These are phyloP conservation scores for Heliconius nattereri DNA, from an alignment of 1,140 invertebrate species.

Conservation along the genomic window DNA sequence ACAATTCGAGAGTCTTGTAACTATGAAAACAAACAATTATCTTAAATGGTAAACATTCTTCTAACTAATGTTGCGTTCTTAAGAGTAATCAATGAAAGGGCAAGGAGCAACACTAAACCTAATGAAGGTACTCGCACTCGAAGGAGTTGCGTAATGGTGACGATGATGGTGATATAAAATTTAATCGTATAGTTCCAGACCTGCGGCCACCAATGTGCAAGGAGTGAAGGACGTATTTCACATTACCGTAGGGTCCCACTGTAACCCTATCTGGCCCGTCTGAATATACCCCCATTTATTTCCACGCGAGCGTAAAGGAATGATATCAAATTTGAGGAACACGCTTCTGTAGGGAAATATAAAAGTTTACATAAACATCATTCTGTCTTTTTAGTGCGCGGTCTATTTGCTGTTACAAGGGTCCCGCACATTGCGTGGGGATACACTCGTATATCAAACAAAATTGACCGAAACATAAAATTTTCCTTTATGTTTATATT, in stretches of 20 bases:
- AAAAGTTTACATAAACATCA: conserved; percentile 39
- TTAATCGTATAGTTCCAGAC: conserved; percentile 40
- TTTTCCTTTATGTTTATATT: conserved; percentile 31
- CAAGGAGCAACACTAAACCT: conserved; percentile 44
- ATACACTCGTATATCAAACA: conserved; percentile 33
- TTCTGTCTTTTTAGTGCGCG: conserved; percentile 29
- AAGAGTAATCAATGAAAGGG: conserved; percentile 59
- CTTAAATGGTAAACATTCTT: conserved; percentile 46
- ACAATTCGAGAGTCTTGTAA: conserved; percentile 38
- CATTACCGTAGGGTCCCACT: conserved; percentile 28
- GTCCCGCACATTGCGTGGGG: conserved; percentile 29
- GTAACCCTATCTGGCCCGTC: conserved; percentile 31
- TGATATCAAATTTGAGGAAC: conserved; percentile 44
- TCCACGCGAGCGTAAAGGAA: conserved; percentile 41
- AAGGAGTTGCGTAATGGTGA: conserved; percentile 61
- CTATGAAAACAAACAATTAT: conserved; percentile 50
- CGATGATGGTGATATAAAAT: conserved; percentile 68
- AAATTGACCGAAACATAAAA: conserved; percentile 25
- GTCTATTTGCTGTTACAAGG: conserved; percentile 35
- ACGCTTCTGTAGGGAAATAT: conserved; percentile 33
- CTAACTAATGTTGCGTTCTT: conserved; percentile 46
- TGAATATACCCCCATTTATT: conserved; percentile 35
- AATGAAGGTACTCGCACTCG: conserved; percentile 61
- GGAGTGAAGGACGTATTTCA: conserved; percentile 36
- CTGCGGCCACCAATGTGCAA: conserved; percentile 24